Evolutionary conservation across 1,140 invertebrate species (phyloP), one percentile per base, ranked within the genome.

Genomic region (Drosophila nebulosa): DNA sequence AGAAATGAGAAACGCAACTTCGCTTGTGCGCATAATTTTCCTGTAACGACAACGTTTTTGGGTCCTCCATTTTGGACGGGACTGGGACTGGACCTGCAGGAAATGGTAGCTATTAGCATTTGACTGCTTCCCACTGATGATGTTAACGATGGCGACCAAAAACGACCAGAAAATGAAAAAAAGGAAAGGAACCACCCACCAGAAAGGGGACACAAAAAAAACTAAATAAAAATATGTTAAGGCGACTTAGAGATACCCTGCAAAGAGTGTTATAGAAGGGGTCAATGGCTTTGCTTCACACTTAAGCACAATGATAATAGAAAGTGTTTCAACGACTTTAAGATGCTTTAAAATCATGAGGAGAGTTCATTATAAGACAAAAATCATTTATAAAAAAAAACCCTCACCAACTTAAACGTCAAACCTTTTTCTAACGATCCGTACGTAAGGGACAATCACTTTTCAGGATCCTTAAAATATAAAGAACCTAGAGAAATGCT

Each of bases 31-130:
- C 81, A 85, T 85, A 85, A 88, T 85, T 85, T 88, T 88, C 74
- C 81, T 81, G 81, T 18, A 86, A 81, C 70, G 72, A 46, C 39
- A 46, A 46, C 39, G 39, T 46, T 46, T 46, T 46, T 46, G 39
- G 39, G 39, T 50, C 61, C 62, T 36, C 35, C 52, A 56, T 22
- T 55, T 21, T 61, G 56, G 62, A 51, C 63, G 72, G 30, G 12
- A 32, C 30, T 12, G 10, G 30, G 63, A 46, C 77, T 62, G 81
- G 81, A 85, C 81, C 81, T 85, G 81, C 81, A 85, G 81, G 81
- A 85, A 85, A 85, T 88, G 78, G 78, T 74, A 86, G 81, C 81
- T 85, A 88, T 85, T 85, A 85, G 81, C 81, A 85, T 85, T 85
- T 88, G 81, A 85, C 81, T 85, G 81, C 81, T 85, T 85, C 39